Evolutionary conservation across 2,797 vertebrate species (phyloP).

Genomic region (Pogonophryne albipinna): DNA sequence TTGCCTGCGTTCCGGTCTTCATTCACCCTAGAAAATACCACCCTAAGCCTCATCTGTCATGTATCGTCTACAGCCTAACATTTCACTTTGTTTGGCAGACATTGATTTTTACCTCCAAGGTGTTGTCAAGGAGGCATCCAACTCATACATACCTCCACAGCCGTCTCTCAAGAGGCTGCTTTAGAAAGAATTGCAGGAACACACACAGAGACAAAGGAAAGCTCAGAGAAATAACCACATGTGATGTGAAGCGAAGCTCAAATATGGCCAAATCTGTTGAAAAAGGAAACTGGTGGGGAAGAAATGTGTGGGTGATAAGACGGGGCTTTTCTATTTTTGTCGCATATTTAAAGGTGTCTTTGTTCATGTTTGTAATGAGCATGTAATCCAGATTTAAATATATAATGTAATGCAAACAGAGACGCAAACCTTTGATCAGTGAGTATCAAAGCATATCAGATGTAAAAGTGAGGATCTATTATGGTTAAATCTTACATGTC

Average conservation of each 20-base stretch:
- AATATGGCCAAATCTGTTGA: conserved; percentile 51
- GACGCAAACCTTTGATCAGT: conserved; percentile 28
- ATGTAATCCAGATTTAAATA: conserved; percentile 39
- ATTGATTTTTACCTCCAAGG: conserved; percentile 84
- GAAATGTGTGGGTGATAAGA: conserved; percentile 51
- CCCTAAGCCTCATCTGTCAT: conserved; percentile 79
- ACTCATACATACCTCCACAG: conserved; percentile 68
- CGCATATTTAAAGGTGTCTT: conserved; percentile 22
- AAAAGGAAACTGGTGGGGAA: conserved; percentile 41
- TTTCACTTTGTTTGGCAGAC: conserved; percentile 84
- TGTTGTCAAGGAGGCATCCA: conserved; percentile 82
- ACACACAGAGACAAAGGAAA: conserved; percentile 25
- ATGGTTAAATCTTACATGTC: conserved; percentile 24
- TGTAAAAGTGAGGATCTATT: conserved; percentile 21
- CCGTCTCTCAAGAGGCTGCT: conserved; percentile 66
- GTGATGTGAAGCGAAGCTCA: conserved; percentile 48
- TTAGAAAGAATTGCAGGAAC: conserved; percentile 55
- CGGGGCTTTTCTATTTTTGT: conserved; percentile 32
- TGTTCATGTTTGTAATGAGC: conserved; percentile 26
- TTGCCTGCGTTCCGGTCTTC: conserved; percentile 70
- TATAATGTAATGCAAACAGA: conserved; percentile 22
- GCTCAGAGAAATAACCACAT: conserved; percentile 51
- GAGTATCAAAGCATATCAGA: conserved; percentile 37
- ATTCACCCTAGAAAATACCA: conserved; percentile 79
- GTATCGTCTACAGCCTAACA: conserved; percentile 79